Percentiles rank a stretch among this genome's conserved stretches.
These are phyloP conservation scores for Hypanus sabinus DNA, from an alignment of 2,113 vertebrate species.

Conservation along the genomic window DNA sequence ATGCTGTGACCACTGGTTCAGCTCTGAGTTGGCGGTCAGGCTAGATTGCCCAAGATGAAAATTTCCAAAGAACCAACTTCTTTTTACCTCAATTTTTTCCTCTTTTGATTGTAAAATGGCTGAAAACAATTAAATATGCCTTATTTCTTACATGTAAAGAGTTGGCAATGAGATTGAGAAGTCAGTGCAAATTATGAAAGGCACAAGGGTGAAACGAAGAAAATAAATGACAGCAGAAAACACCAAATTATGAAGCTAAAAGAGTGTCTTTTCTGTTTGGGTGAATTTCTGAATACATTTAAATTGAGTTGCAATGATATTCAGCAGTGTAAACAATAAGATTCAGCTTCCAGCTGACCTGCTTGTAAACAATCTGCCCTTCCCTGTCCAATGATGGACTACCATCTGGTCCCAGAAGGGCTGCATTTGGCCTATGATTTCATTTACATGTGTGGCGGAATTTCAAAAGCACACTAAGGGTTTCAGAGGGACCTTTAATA, in stretches of 20 bases:
- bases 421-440: not conserved
- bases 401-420: not conserved
- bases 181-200: not conserved
- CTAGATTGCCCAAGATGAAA: not conserved
- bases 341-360: not conserved
- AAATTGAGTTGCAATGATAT: not conserved
- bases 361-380: not conserved
- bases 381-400: not conserved
- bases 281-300: not conserved
- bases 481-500: slow-evolving; percentile 31
- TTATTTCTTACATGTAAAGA: not conserved
- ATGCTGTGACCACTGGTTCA: not conserved
- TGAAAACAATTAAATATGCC: not conserved
- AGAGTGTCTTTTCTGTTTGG: not conserved
- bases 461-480: not conserved
- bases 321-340: not conserved
- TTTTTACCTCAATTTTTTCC: not conserved
- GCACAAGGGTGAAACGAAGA: not conserved
- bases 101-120: not conserved
- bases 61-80: not conserved
- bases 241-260: not conserved
- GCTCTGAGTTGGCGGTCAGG: not conserved
- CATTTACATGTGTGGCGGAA: not conserved
- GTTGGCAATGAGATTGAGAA: not conserved
- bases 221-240: not conserved